Evolutionary conservation across 2,888 invertebrate species (phyloP).

Genomic region (Piscicola geometra): DNA sequence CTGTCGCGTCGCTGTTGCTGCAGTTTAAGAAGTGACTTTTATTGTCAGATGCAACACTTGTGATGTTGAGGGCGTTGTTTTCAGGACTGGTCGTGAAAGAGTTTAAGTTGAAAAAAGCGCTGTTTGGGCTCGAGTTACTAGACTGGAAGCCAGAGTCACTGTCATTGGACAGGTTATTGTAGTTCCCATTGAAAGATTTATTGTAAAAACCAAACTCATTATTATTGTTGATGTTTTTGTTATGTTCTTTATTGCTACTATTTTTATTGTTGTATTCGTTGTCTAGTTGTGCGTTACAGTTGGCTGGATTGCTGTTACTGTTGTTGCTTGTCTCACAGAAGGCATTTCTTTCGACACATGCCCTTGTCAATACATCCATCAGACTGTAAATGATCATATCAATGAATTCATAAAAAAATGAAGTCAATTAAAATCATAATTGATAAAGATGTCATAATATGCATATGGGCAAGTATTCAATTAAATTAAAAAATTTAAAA

Average conservation of each 20-base stretch:
- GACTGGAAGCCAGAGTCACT: constrained; percentile 1
- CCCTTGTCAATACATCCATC: constrained; percentile 4
- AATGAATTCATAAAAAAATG: not conserved
- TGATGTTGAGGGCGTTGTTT: not conserved
- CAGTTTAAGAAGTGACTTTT: constrained; percentile 5
- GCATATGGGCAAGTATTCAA: not conserved
- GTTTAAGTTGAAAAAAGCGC: not conserved
- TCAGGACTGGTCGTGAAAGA: not conserved
- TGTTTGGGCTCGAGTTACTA: not conserved
- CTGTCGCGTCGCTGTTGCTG: not conserved
- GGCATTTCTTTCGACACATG: not conserved
- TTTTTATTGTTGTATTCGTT: not conserved
- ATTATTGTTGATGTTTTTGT: not conserved
- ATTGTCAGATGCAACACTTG: not conserved
- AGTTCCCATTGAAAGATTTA: not conserved
- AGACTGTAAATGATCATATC: no score
- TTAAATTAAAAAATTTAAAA: not conserved
- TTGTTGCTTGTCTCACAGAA: not conserved
- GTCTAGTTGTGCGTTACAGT: no score
- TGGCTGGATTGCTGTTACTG: no score
- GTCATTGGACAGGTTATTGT: not conserved
- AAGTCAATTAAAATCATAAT: not conserved
- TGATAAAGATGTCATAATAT: not conserved
- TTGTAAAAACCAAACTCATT: not conserved
- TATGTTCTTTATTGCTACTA: not conserved